Evolutionary conservation across 2,888 invertebrate species (phyloP), one percentile per base, ranked within the genome.

Genomic region (Chironomus riparius): DNA sequence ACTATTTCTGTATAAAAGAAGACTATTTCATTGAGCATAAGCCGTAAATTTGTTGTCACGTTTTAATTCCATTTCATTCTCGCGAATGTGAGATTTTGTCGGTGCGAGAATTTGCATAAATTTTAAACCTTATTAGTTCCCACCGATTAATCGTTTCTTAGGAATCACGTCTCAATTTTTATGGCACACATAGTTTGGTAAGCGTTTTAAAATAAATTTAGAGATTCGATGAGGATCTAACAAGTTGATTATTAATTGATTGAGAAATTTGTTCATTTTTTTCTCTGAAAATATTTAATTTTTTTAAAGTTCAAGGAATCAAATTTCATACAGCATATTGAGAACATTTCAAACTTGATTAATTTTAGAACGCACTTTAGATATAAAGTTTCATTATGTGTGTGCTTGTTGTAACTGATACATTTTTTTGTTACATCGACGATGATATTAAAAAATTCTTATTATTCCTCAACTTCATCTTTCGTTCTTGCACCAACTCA

Each of bases 101-200:
- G n/a, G 56, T 56, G 56, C 13, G 4, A 62, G 24, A 56, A 62
- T 72, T 72, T 62, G 24, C 72, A 72, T 38, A 68, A 68, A 28
- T 7, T 47, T 71, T 72, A n/a, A 61, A 24, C 4, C 2, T 18
- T 61, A 61, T 61, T 72, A 62, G 62, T 72, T 72, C 70, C 72
- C 72, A 72, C 72, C 72, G 18, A 47, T 38, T 72, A 72, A 72
- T 72, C 72, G 72, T 4, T 72, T 72, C 72, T 10, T 18, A 24
- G 18, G 61, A 72, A 72, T 72, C 71, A 71, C 71, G 71, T 71
- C 71, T 71, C 71, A 50, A 56, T 71, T 72, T 61, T 18, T 24
- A 38, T 12, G 38, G 18, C 10, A 61, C 72, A 18, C 38, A 38
- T 62, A 24, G 24, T 28, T 21, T 10, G 18, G 38, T 56, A n/a